Conservation (phyloP, 2,888 invertebrate species). For the Lasioglossum zephyrum region DNA sequence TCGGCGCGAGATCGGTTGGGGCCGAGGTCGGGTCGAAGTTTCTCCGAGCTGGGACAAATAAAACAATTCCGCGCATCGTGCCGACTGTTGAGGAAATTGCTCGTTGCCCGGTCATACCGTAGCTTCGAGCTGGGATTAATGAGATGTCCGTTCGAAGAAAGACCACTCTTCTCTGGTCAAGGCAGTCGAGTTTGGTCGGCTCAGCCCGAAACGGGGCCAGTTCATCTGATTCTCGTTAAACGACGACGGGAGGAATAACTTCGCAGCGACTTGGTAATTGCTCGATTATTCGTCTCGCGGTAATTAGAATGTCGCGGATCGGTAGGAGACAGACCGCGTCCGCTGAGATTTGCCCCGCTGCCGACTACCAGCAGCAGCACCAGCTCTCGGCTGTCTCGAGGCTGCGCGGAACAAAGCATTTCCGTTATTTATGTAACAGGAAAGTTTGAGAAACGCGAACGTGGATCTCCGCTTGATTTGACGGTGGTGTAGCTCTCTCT, state of each 20-base stretch:
- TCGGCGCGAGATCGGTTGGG: constrained; percentile 25
- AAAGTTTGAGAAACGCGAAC: neutral
- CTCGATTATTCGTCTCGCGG: constrained; percentile 9
- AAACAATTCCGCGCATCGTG: constrained; percentile 52
- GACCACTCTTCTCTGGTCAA: neutral
- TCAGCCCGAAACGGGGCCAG: neutral
- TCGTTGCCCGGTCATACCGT: constrained; percentile 1
- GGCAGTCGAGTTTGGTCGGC: neutral
- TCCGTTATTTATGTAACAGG: neutral
- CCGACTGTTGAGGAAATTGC: constrained; percentile 45
- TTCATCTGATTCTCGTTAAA: constrained; percentile 34
- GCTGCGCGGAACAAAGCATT: neutral
- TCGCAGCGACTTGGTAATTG: constrained; percentile 8
- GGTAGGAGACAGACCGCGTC: neutral
- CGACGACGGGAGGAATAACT: constrained; percentile 7
- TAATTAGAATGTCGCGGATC: constrained; percentile 36
- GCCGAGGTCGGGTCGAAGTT: constrained; percentile 33
- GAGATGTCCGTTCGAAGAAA: constrained; percentile 41
- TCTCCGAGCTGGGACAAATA: constrained; percentile 40
- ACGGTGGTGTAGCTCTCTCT: neutral
- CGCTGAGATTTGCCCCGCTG: neutral
- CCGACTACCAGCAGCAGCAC: neutral
- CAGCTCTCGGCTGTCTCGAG: neutral
- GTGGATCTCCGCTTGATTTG: constrained; percentile 13
- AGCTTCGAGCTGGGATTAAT: constrained; percentile 38